Evolutionary conservation across 2,797 vertebrate species (phyloP), one percentile per base, ranked within the genome.

Genomic region (Myotis planiceps): DNA sequence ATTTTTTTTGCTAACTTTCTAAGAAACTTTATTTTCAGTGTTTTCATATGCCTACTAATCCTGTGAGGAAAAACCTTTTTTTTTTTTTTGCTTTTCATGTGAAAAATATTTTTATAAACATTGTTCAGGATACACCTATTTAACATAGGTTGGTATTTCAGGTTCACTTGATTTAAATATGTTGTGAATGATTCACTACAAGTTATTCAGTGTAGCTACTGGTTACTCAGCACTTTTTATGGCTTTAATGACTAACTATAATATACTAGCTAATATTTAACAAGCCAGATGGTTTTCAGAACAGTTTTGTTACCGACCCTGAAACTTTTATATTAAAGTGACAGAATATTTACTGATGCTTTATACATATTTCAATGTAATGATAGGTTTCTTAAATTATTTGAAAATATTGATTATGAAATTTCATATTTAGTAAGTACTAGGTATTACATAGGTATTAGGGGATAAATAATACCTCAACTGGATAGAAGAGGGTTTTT

Each of bases 211-310:
- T 90, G 13, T 45, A 86, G 25, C 53, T 90, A 51, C 53, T 71
- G 55, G 37, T 60, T 95, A 69, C 14, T 45, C 80, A 86, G 71
- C 68, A 86, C 69, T 93, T 95, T 65, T 71, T 95, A 82, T 81
- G 90, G 25, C 76, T 93, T 92, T 65, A 16, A 9, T 92, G 34
- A 6, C 42, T 80, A 90, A 37, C 58, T 13, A 6, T 94, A 89
- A 51, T 63, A 29, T 84, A 90, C 47, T 93, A 83, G 71, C 79
- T 96, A 79, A 91, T 96, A 66, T 90, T 97, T 98, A 97, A 94
- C 81, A 83, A 95, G 75, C 49, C 91, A 89, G 86, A 74, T 96
- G 88, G 19, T 84, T 95, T 94, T 95, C 63, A 58, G 80, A 92
- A 93, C 75, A 79, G 49, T 89, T 94, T 91, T 89, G 65, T 76